Percentiles rank a stretch among this genome's conserved stretches.
Evolutionary conservation across 2,797 vertebrate species (phyloP).

Genomic region (Zonotrichia albicollis): DNA sequence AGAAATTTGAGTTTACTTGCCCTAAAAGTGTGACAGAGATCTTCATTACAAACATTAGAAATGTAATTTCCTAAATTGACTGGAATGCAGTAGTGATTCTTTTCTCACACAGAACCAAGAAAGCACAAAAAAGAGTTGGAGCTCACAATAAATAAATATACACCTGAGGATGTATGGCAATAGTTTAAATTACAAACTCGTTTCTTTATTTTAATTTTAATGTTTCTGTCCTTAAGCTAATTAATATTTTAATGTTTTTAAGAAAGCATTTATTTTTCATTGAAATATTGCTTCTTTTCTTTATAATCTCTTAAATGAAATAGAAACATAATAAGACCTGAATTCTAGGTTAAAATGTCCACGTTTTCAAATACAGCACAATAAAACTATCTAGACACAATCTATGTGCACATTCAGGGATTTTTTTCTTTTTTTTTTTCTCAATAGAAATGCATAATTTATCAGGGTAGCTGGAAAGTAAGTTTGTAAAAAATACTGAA

Average conservation of each 20-base stretch:
- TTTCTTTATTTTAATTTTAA: neutral
- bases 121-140: neutral
- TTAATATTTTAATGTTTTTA: neutral
- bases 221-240: neutral
- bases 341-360: neutral
- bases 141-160: neutral
- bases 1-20: neutral
- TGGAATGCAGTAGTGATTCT: neutral
- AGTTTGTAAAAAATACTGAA: neutral
- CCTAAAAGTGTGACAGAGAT: neutral
- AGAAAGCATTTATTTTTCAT: neutral
- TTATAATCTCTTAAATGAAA: neutral
- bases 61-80: neutral
- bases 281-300: neutral
- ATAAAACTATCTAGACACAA: constrained; percentile 10
- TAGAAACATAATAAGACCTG: neutral
- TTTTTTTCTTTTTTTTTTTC: neutral
- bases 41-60: neutral
- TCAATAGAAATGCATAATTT: neutral
- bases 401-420: neutral
- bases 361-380: neutral
- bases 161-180: neutral
- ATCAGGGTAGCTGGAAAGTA: neutral
- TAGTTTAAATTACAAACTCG: neutral
- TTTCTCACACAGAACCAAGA: neutral